These are phyloP conservation scores for Varecia variegata DNA, from an alignment of 2,797 vertebrate genomes.

Conservation along the genomic window DNA sequence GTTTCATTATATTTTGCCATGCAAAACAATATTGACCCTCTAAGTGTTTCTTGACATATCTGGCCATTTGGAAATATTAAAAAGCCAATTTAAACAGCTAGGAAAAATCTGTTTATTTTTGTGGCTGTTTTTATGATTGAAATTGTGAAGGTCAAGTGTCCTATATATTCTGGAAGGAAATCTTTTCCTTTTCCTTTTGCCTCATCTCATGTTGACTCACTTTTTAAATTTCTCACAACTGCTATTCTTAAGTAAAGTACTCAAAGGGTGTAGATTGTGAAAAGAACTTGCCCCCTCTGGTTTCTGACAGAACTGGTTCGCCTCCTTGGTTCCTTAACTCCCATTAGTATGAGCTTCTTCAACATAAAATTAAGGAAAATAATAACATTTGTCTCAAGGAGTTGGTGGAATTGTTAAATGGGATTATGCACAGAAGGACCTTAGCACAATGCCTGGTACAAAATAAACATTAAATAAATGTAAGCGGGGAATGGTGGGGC, in stretches of 20 bases:
- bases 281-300: background rate
- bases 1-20: background rate
- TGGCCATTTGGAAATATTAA: background rate
- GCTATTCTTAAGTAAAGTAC: background rate
- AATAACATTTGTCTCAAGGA: background rate
- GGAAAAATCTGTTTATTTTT: background rate
- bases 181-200: background rate
- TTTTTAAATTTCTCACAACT: background rate
- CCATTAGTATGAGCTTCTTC: background rate
- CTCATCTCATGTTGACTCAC: background rate
- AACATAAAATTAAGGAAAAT: background rate
- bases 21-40: background rate
- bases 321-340: background rate
- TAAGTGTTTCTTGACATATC: background rate
- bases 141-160: background rate
- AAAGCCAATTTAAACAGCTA: background rate
- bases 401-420: background rate
- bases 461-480: background rate
- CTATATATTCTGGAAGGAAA: background rate
- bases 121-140: background rate
- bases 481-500: background rate
- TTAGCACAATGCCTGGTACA: background rate
- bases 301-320: background rate
- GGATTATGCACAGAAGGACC: background rate
- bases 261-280: background rate